These are phyloP conservation scores for Brachionus paranguensis DNA, from an alignment of 1,140 invertebrate genomes.

Conservation along the genomic window DNA sequence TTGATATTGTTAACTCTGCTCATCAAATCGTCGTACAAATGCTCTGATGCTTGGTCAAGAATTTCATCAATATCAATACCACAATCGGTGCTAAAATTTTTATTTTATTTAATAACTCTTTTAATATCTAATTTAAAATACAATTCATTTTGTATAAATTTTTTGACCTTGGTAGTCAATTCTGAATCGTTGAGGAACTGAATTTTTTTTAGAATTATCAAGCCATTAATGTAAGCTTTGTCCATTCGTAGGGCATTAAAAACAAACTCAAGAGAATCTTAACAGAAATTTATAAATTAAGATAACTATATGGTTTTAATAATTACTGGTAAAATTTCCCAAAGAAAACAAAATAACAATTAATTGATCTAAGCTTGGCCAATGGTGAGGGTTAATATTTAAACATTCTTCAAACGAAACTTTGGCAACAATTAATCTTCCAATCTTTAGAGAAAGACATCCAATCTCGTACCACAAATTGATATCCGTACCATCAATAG, in stretches of 20 bases:
- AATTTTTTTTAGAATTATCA: conserved; percentile 18
- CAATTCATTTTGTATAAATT: background rate
- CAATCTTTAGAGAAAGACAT: background rate
- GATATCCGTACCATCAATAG: background rate
- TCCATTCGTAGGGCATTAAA: background rate
- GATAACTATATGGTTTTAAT: background rate
- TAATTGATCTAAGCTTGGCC: conserved; percentile 29
- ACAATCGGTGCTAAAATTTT: background rate
- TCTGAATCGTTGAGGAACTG: background rate
- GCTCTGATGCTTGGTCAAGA: background rate
- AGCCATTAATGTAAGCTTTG: conserved; percentile 24
- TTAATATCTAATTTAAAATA: background rate
- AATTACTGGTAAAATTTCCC: background rate
- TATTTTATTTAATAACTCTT: background rate
- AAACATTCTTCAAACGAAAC: conserved; percentile 4
- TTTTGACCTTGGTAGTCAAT: background rate
- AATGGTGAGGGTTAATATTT: background rate
- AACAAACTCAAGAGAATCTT: background rate
- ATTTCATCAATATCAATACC: background rate
- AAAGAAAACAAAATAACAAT: conserved; percentile 2
- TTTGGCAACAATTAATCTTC: background rate
- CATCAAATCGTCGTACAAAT: background rate
- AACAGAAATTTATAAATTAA: background rate
- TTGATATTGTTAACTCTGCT: background rate
- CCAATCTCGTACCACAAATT: conserved; percentile 32